Evolutionary conservation across 1,140 invertebrate species (phyloP), one percentile per base, ranked within the genome.

Genomic region (Heliconius melpomene): DNA sequence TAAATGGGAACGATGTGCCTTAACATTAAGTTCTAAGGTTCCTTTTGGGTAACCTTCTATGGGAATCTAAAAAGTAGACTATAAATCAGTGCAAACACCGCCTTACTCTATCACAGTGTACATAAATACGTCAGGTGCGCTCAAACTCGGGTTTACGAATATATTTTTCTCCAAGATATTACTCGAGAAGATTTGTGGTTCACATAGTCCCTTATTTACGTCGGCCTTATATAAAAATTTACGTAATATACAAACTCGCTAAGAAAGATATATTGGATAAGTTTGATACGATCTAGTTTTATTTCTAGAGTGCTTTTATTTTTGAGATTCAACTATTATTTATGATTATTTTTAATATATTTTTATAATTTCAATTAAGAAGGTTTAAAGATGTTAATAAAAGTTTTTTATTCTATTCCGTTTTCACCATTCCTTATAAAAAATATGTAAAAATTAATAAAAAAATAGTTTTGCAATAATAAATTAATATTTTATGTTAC

Each of bases 101-200:
- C 84, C 71, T 85, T 78, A 75, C 77, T 18, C 77, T 79, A 75
- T 46, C 79, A 81, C 60, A 52, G 72, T 79, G 85, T 86, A 87
- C 83, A 85, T 87, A 87, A 86, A 86, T 83, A 86, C 82, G 84
- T 87, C 85, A 89, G 86, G 86, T 89, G 83, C 82, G 82, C 86
- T 79, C 73, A 84, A 84, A 82, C 82, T 80, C 74, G 38, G 76
- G 83, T 77, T 87, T 80, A 86, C 80, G 79, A 87, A 88, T 88
- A 82, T 87, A 87, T 89, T 89, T 88, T 89, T 87, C 84, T 85
- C 82, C 81, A 84, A 87, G 86, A 87, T 87, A 89, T 89, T 88
- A 83, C 87, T 77, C 66, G 70, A 79, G 46, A 74, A 87, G 84
- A 88, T 88, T 86, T 89, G 85, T 85, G 83, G 84, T 66, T 77